Percentiles rank a stretch among this genome's conserved stretches.
Conservation (phyloP, 2,888 invertebrate genomes). For the Epinotia demarniana region DNA sequence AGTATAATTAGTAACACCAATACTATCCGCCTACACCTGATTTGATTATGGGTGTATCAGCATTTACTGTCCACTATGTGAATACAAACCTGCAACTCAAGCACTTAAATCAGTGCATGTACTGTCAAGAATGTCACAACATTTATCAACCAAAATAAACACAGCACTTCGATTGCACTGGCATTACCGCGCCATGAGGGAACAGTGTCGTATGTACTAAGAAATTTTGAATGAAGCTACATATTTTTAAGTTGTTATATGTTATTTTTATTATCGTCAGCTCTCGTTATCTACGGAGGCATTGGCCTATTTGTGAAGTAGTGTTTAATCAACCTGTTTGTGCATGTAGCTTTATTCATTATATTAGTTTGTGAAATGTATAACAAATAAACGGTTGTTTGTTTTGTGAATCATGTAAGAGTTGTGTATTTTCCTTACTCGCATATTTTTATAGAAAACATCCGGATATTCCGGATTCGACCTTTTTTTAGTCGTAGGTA, state of each 20-base stretch:
- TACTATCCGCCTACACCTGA: not conserved
- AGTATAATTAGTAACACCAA: not conserved
- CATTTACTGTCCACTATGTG: not conserved
- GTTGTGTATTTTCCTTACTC: not conserved
- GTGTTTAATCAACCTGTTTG: constrained; percentile 36
- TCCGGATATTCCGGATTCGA: too few relatives aligned
- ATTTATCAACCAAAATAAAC: constrained; percentile 40
- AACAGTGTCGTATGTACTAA: constrained; percentile 6
- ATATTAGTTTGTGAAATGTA: constrained; percentile 21
- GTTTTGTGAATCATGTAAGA: constrained; percentile 6
- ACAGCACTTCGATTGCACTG: constrained; percentile 30
- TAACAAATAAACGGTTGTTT: not conserved
- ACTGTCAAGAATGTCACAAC: constrained; percentile 14
- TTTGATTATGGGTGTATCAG: not conserved
- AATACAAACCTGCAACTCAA: not conserved
- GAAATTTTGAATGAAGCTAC: not conserved
- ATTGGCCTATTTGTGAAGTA: constrained; percentile 43
- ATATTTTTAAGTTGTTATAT: constrained; percentile 1
- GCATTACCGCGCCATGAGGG: not conserved
- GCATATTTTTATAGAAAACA: not conserved
- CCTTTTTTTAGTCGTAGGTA: too few relatives aligned
- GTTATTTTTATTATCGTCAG: constrained; percentile 36
- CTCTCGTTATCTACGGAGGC: constrained; percentile 35
- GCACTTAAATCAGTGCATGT: not conserved
- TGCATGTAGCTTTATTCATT: not conserved